Base-by-base conservation (phyloP, 1,140 invertebrate species). In the Leptopilina boulardi region DNA sequence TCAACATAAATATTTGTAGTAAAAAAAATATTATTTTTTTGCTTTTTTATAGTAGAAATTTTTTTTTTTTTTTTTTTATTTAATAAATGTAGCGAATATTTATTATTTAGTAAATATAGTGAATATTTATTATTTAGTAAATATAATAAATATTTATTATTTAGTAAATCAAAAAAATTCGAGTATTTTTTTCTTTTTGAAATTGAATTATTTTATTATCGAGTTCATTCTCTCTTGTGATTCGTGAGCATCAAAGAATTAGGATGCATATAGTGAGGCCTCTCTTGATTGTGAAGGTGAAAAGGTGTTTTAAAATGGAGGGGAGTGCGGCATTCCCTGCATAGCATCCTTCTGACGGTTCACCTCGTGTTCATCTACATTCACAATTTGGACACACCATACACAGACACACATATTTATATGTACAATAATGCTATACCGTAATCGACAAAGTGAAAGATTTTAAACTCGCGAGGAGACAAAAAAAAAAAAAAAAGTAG, bases 281-380 rank as follows among this genome's bases (percentile, higher is more conserved):
- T n/a, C 59, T 34, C 59, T 66, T 66, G 59, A 66, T 66, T 66
- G 59, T 66, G 73, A 41, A 59, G 54, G 21, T 56, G 66, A 73
- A 75, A 76, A 76, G 71, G 44, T 76, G 73, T 34, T 44, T 47
- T 41, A 66, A 51, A 74, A n/a, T n/a, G 75, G 73, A 80, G 13
- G 71, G 59, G 70, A 44, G 30, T 41, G 47, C 56, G 18, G 18
- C 80, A 83, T 83, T 80, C 82, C 74, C 0, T 4, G 26, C 80
- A 73, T 83, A 66, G 21, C 77, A 66, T 54, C 38, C 70, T 47
- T 42, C 72, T 80, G 78, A 80, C 77, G 76, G 66, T 44, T 77
- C 80, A 73, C 70, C 78, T 54, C 23, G 23, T 66, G 59, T 66
- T 30, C 21, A 30, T 30, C 26, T 30, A 66, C 26, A 66, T 21